Percentiles rank a stretch among this genome's conserved stretches.
phyloP scores from a whole-genome alignment of 2,797 vertebrate genomes.

The Adelosebastes latens region DNA sequence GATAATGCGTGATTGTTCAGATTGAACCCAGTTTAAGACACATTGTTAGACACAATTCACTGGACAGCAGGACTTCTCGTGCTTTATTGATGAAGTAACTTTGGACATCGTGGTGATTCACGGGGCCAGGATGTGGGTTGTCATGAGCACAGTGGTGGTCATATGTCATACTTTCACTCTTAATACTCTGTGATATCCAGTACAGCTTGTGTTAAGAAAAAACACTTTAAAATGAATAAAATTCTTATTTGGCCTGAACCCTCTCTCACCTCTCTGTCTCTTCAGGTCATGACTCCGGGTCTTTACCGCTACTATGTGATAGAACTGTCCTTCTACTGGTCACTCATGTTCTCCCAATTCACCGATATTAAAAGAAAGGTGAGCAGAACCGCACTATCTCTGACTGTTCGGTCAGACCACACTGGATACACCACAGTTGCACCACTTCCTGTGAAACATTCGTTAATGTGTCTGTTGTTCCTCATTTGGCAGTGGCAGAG shows the following conservation, averaged over 20 bases:
- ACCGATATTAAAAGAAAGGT: constrained; percentile 98
- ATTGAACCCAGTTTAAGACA: background rate
- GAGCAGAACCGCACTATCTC: constrained; percentile 60
- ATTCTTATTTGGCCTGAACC: background rate
- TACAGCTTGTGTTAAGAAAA: background rate
- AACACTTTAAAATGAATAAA: background rate
- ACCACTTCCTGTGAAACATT: background rate
- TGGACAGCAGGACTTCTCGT: background rate
- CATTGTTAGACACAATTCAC: background rate
- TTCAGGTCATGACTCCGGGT: constrained; percentile 88
- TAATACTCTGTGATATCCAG: background rate
- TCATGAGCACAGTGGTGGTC: background rate
- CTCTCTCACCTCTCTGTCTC: background rate
- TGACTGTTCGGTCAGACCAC: background rate
- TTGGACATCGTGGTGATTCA: background rate
- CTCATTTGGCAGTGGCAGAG: constrained; percentile 24
- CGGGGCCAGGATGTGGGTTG: background rate
- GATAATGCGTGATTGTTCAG: background rate
- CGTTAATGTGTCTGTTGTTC: constrained; percentile 38
- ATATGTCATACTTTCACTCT: background rate
- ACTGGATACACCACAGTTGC: background rate
- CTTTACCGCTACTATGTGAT: constrained; percentile 93
- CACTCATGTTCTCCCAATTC: constrained; percentile 99
- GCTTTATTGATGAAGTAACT: background rate
- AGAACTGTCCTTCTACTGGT: constrained; percentile 96